phyloP scores from a whole-genome alignment of 1,140 invertebrate genomes.

The Drosophila varians region DNA sequence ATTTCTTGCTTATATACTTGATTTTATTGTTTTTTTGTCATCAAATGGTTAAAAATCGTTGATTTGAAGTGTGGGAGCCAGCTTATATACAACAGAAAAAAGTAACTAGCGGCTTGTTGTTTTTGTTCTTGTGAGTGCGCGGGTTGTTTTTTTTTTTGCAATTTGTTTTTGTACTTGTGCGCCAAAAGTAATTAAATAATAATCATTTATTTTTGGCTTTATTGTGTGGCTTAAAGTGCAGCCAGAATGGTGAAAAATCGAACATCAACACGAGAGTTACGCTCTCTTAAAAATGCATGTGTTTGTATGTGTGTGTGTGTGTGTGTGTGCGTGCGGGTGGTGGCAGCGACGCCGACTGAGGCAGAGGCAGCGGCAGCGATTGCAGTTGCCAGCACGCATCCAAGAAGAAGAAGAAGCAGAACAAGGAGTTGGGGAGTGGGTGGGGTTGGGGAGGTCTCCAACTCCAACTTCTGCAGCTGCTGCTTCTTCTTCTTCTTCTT shows the following conservation, averaged over 20 bases:
- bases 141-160: constrained; percentile 9
- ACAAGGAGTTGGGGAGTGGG: too few species aligned
- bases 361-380: not conserved
- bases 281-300: constrained; percentile 35
- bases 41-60: not conserved
- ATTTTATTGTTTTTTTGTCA: not conserved
- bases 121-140: constrained; percentile 3
- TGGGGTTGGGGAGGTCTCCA: too few species aligned
- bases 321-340: constrained; percentile 39
- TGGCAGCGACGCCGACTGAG: constrained; percentile 25
- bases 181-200: constrained; percentile 53
- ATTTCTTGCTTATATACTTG: not conserved
- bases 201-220: constrained; percentile 15
- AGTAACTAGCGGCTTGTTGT: constrained; percentile 8
- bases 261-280: constrained; percentile 60
- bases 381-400: constrained; percentile 1
- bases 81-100: constrained; percentile 4
- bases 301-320: constrained; percentile 18
- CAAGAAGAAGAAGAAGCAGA: constrained; percentile 1
- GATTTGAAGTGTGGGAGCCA: constrained; percentile 1
- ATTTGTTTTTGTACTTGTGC: constrained; percentile 11
- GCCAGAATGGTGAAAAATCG: constrained; percentile 75
- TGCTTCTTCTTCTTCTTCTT: constrained; percentile 7
- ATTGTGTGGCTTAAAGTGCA: constrained; percentile 20
- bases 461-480: constrained; percentile 30